phyloP scores from a whole-genome alignment of 2,113 vertebrate genomes.

The Donacobius atricapilla region DNA sequence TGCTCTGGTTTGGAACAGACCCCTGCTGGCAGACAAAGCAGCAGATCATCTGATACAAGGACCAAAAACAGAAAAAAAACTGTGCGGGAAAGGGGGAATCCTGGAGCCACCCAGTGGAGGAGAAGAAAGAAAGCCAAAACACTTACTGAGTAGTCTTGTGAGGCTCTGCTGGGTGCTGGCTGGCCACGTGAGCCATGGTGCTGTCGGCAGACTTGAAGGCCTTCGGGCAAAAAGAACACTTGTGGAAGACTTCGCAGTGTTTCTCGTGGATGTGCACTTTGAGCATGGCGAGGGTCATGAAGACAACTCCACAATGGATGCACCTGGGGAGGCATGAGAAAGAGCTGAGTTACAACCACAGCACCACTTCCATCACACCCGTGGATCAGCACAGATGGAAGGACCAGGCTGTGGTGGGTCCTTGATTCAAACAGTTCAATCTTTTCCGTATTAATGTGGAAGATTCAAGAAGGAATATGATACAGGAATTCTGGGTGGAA shows the following conservation, averaged over 20 bases:
- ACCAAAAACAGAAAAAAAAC: accelerated
- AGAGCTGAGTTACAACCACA: neutral
- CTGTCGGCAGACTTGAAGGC: slow-evolving; percentile 89
- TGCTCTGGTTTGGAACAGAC: neutral
- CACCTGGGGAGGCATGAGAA: slow-evolving; percentile 74
- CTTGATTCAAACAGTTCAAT: neutral
- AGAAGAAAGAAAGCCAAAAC: neutral
- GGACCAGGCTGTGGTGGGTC: accelerated
- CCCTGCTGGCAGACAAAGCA: neutral
- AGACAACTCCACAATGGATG: slow-evolving; percentile 91
- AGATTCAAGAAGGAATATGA: neutral
- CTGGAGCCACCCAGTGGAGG: neutral
- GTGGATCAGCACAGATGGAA: accelerated
- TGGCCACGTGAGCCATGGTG: slow-evolving; percentile 81
- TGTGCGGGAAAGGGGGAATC: neutral
- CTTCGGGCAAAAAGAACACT: slow-evolving; percentile 90
- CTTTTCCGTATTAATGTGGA: accelerated
- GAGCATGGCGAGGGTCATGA: slow-evolving; percentile 84
- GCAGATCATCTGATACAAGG: neutral
- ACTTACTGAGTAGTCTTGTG: slow-evolving; percentile 87
- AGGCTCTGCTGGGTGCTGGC: slow-evolving; percentile 79
- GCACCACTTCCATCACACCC: neutral
- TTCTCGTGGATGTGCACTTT: slow-evolving; percentile 91
- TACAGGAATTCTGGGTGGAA: neutral
- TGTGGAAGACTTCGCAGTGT: slow-evolving; percentile 92